Evolutionary conservation across 2,797 vertebrate species (phyloP).

Genomic region (Pipistrellus nathusii): DNA sequence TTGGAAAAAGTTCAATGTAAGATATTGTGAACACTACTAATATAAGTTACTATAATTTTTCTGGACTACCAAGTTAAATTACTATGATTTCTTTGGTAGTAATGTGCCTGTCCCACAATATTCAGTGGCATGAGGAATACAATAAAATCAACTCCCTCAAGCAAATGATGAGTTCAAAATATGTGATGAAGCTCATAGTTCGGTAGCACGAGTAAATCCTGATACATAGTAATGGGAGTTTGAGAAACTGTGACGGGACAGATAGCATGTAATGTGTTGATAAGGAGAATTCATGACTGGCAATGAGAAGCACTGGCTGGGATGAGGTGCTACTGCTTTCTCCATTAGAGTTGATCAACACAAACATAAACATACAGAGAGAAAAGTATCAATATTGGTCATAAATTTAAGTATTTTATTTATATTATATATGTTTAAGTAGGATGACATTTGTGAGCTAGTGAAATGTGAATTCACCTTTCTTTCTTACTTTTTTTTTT

Average conservation of each 20-base stretch:
- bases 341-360: not conserved
- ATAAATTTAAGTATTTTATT: not conserved
- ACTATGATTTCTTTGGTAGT: not conserved
- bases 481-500: not conserved
- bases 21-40: not conserved
- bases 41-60: not conserved
- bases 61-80: not conserved
- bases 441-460: not conserved
- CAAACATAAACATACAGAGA: not conserved
- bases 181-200: not conserved
- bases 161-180: constrained; percentile 13
- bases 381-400: not conserved
- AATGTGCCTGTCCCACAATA: not conserved
- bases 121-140: not conserved
- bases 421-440: not conserved
- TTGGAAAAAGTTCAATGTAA: constrained; percentile 1
- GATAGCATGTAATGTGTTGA: rapidly evolving
- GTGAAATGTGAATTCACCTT: not conserved
- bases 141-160: not conserved
- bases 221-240: not conserved
- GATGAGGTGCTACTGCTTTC: not conserved
- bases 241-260: not conserved
- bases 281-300: not conserved
- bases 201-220: not conserved
- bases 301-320: not conserved